Evolutionary conservation across 1,140 invertebrate species (phyloP).

Genomic region (Scaptomyza pallida): DNA sequence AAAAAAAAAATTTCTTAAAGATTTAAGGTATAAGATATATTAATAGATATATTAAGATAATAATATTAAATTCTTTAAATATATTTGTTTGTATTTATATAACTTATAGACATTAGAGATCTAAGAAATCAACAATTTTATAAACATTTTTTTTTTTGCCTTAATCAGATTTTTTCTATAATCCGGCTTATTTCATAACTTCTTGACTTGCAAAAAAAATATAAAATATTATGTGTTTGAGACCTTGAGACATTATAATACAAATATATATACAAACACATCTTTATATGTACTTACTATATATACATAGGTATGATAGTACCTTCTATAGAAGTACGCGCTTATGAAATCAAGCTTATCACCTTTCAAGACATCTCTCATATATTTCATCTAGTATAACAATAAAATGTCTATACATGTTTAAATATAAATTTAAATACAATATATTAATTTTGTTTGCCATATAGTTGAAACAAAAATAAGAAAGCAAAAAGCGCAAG

Average conservation of each 20-base stretch:
- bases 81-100: too few species aligned
- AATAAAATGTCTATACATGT: constrained; percentile 2
- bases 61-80: too few species aligned
- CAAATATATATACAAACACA: not conserved
- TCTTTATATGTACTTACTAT: too few species aligned
- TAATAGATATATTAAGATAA: too few species aligned
- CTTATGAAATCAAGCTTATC: constrained; percentile 59
- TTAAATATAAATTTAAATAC: constrained; percentile 47
- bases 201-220: not conserved
- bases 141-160: not conserved
- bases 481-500: constrained; percentile 60
- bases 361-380: not conserved
- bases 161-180: not conserved
- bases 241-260: constrained; percentile 4
- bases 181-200: not conserved
- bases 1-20: too few species aligned
- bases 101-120: too few species aligned
- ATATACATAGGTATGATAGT: not conserved
- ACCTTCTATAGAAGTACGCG: constrained; percentile 10
- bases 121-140: too few species aligned
- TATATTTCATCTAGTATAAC: not conserved
- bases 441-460: constrained; percentile 1
- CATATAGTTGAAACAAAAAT: constrained; percentile 1
- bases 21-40: too few species aligned
- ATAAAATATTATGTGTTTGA: not conserved